Percentiles rank a stretch among this genome's conserved stretches.
phyloP scores from a whole-genome alignment of 1,140 invertebrate species.

The Brachionus paranguensis region DNA sequence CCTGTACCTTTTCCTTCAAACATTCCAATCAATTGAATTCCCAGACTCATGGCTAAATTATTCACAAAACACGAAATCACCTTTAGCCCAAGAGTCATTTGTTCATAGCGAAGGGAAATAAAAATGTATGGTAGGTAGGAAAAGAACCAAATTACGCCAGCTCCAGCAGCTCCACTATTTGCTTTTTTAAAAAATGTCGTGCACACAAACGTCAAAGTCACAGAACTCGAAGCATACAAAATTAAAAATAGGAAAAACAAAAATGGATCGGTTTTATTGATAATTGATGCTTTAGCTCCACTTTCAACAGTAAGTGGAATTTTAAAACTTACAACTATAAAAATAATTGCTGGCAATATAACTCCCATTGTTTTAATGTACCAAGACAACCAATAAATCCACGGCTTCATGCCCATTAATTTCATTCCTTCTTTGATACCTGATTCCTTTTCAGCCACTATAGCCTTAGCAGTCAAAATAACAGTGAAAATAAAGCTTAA shows the following conservation, averaged over 20 bases:
- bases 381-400: conserved; percentile 77
- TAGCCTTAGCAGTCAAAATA: conserved; percentile 49
- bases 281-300: conserved; percentile 49
- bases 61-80: conserved; percentile 45
- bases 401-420: conserved; percentile 75
- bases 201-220: conserved; percentile 35
- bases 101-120: conserved; percentile 61
- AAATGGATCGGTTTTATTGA: conserved; percentile 59
- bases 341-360: conserved; percentile 60
- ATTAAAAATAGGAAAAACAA: conserved; percentile 50
- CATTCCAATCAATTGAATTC: conserved; percentile 51
- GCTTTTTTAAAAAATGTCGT: conserved; percentile 59
- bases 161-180: conserved; percentile 49
- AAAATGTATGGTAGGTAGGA: conserved; percentile 57
- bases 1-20: conserved; percentile 55
- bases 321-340: conserved; percentile 57
- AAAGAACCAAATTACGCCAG: conserved; percentile 51
- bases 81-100: conserved; percentile 44
- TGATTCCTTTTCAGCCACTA: conserved; percentile 53
- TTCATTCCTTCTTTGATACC: conserved; percentile 65
- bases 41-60: conserved; percentile 51
- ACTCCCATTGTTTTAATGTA: conserved; percentile 70
- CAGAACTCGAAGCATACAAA: conserved; percentile 11
- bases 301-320: conserved; percentile 41
- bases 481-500: conserved; percentile 63